Percentiles rank a stretch among this genome's conserved stretches.
Conservation (phyloP, 2,113 vertebrate species). For the Amphilophus citrinellus region DNA sequence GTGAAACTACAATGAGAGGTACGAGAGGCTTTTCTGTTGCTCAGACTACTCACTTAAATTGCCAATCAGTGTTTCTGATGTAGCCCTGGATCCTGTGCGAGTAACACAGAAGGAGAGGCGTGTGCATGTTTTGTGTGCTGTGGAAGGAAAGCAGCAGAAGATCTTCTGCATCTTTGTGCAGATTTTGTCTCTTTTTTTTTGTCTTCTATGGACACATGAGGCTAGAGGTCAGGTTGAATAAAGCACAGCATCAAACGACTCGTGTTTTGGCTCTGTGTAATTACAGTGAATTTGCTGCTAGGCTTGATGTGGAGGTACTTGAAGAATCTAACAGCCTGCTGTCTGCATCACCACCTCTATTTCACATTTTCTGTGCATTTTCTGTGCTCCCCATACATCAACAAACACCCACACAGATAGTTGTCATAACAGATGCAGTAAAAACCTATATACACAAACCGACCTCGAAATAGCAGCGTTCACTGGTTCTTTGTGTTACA, state of each 20-base stretch:
- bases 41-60: not conserved
- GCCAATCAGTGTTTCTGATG: not conserved
- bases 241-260: not conserved
- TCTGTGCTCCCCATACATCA: not conserved
- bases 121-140: not conserved
- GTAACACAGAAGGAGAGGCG: not conserved
- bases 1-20: not conserved
- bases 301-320: not conserved
- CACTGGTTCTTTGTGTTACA: not conserved
- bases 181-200: not conserved
- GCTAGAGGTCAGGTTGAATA: not conserved
- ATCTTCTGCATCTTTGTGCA: not conserved
- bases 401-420: not conserved
- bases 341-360: not conserved
- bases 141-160: not conserved
- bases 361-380: slow-evolving; percentile 19
- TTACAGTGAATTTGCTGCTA: not conserved
- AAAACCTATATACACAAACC: not conserved
- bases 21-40: not conserved
- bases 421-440: not conserved
- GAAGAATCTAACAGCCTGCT: not conserved
- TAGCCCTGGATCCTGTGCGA: not conserved
- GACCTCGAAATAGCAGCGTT: not conserved
- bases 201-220: not conserved
- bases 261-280: not conserved